Evolutionary conservation across 2,888 invertebrate species (phyloP).

Genomic region (Acleris holmiana): DNA sequence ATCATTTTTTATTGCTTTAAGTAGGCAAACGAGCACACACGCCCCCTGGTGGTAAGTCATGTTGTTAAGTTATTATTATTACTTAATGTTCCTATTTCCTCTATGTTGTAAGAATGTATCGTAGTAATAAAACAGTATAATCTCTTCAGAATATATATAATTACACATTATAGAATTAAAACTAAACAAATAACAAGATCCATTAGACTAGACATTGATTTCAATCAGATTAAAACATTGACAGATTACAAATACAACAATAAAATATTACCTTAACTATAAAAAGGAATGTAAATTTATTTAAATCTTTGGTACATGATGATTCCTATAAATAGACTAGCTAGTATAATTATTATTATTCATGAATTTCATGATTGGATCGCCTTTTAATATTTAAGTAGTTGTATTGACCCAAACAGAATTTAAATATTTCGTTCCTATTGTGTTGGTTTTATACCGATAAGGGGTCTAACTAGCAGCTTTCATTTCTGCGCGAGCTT

Average conservation of each 20-base stretch:
- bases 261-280: slow-evolving; percentile 18
- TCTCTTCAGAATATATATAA: not conserved
- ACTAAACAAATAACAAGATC: slow-evolving; percentile 20
- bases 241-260: slow-evolving; percentile 36
- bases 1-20: too few relatives aligned
- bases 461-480: slow-evolving; percentile 70
- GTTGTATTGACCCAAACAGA: too few relatives aligned
- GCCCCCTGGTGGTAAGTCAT: too few relatives aligned
- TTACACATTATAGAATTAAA: slow-evolving; percentile 3
- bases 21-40: too few relatives aligned
- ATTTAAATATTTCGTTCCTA: too few relatives aligned
- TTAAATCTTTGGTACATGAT: slow-evolving; percentile 42
- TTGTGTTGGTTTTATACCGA: too few relatives aligned
- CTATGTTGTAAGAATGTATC: too few relatives aligned
- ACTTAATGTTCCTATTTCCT: too few relatives aligned
- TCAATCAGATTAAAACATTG: slow-evolving; percentile 46
- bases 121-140: too few relatives aligned
- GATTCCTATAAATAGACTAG: slow-evolving; percentile 35
- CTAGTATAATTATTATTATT: not conserved
- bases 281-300: slow-evolving; percentile 20
- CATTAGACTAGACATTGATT: slow-evolving; percentile 46
- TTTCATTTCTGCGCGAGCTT: slow-evolving; percentile 88
- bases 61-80: too few relatives aligned
- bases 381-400: too few relatives aligned
- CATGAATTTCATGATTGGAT: not conserved